These are phyloP conservation scores for Chitala chitala DNA, from an alignment of 2,113 vertebrate genomes.

Conservation along the genomic window DNA sequence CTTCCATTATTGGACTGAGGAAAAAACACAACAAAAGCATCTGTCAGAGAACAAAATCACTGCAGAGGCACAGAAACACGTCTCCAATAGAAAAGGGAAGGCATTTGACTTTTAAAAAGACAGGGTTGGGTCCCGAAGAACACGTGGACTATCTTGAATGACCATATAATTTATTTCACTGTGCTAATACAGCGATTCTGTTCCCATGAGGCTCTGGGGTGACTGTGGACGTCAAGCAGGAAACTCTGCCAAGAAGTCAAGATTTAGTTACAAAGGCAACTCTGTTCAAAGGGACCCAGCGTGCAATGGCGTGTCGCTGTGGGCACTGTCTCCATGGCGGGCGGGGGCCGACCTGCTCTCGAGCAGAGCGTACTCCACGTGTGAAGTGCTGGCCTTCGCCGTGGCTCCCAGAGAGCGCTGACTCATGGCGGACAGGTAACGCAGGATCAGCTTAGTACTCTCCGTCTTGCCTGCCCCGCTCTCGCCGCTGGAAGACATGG, in stretches of 20 bases:
- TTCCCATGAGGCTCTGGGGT: not conserved
- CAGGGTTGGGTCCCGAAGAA: not conserved
- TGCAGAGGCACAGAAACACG: not conserved
- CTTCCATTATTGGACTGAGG: constrained; percentile 94
- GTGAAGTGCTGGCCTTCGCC: constrained; percentile 67
- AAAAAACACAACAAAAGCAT: not conserved
- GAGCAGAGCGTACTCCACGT: constrained; percentile 87
- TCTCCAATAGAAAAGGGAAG: not conserved
- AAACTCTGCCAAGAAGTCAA: not conserved
- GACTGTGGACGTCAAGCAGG: not conserved
- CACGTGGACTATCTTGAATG: not conserved
- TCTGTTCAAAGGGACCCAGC: not conserved
- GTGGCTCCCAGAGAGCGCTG: constrained; percentile 77
- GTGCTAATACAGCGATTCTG: not conserved
- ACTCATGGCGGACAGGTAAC: constrained; percentile 89
- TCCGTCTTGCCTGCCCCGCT: constrained; percentile 96
- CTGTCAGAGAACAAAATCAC: not conserved
- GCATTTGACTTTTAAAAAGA: not conserved
- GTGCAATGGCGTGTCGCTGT: not conserved
- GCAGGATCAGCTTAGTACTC: constrained; percentile 93
- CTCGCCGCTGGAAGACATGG: constrained; percentile 74
- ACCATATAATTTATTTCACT: not conserved
- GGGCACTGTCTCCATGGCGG: constrained; percentile 10
- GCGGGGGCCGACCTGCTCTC: constrained; percentile 81
- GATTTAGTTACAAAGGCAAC: not conserved